Conservation (phyloP, 2,797 vertebrate species). For the Epinephelus coioides region DNA sequence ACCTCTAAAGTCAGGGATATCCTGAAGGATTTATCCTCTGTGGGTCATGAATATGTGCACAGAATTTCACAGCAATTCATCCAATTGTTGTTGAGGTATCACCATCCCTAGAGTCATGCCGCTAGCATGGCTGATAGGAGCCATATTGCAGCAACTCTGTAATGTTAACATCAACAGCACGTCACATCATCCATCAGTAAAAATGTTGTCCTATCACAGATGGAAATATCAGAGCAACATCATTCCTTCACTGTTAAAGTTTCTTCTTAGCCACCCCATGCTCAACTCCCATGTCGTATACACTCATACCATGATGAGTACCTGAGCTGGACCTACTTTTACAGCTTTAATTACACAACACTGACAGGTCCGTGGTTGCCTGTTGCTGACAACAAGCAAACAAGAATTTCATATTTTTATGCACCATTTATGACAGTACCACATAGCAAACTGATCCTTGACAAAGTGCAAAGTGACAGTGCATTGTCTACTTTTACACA, state of each 20-base stretch:
- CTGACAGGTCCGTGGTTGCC: not conserved
- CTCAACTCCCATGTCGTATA: not conserved
- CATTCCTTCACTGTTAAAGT: not conserved
- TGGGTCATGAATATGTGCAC: not conserved
- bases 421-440: not conserved
- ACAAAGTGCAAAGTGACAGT: not conserved
- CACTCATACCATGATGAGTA: not conserved
- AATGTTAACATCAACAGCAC: not conserved
- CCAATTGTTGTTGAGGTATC: not conserved
- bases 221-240: not conserved
- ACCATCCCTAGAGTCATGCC: not conserved
- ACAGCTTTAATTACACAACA: not conserved
- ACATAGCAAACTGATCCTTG: slow-evolving; percentile 4
- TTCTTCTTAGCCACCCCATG: not conserved
- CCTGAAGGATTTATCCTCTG: not conserved
- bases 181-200: not conserved
- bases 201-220: not conserved
- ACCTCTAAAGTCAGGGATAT: not conserved
- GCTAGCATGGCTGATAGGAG: not conserved
- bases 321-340: not conserved
- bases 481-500: not conserved
- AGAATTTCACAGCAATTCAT: not conserved
- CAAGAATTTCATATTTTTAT: not conserved
- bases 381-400: not conserved
- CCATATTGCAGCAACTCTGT: not conserved